phyloP scores from a whole-genome alignment of 2,797 vertebrate genomes.

The Synaphobranchus kaupii region DNA sequence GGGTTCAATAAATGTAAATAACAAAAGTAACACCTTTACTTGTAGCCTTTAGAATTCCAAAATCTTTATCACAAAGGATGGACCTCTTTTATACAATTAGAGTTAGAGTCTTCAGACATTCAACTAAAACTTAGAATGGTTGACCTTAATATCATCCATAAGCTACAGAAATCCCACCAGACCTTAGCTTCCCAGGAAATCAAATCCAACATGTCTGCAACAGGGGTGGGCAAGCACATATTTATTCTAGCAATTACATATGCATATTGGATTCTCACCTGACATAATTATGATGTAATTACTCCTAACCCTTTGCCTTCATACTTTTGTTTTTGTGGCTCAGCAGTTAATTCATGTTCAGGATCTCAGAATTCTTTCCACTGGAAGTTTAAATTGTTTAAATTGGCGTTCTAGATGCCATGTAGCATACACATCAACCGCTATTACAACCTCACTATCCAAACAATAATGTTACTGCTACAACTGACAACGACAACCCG shows the following conservation, averaged over 20 bases:
- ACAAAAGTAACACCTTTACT: neutral
- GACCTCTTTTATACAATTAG: neutral
- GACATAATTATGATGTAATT: conserved; percentile 13
- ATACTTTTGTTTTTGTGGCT: neutral
- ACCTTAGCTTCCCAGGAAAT: neutral
- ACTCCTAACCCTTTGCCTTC: neutral
- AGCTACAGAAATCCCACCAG: neutral
- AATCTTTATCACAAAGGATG: neutral
- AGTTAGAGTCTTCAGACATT: neutral
- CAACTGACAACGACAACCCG: neutral
- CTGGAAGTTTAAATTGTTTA: neutral
- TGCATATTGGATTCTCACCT: neutral
- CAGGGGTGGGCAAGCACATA: neutral
- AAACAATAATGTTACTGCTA: neutral
- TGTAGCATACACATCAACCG: neutral
- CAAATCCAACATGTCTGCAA: neutral
- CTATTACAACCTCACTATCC: neutral
- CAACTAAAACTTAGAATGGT: neutral
- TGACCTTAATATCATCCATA: neutral
- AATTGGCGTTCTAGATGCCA: neutral
- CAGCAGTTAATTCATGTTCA: neutral
- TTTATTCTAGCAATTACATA: neutral
- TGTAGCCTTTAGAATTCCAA: neutral
- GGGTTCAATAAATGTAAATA: neutral
- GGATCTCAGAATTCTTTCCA: neutral